Conservation (phyloP, 2,797 vertebrate species). For the Malacoctenus gilli region DNA sequence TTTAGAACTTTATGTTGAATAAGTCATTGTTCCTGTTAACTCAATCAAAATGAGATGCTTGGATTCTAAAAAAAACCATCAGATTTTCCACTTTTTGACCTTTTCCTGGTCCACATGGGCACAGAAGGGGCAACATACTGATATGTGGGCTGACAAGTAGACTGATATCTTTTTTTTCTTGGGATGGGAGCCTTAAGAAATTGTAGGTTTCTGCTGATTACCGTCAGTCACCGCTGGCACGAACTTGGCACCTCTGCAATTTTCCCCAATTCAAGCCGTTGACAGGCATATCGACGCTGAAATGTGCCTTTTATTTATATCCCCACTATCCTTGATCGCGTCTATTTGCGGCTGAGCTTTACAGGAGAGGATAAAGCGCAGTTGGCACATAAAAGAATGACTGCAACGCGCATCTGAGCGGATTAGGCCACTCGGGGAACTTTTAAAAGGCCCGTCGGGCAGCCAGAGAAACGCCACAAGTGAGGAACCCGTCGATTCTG, state of each 20-base stretch:
- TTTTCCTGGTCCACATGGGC: neutral
- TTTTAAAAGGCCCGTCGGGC: constrained; percentile 47
- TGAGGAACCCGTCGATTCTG: constrained; percentile 15
- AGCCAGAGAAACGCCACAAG: constrained; percentile 15
- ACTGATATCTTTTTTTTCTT: constrained; percentile 10
- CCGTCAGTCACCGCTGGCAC: neutral
- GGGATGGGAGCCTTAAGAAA: too few relatives aligned
- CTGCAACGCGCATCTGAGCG: constrained; percentile 33
- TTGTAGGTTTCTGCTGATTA: neutral
- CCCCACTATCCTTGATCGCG: constrained; percentile 13
- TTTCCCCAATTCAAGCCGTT: constrained; percentile 5
- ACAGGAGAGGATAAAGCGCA: constrained; percentile 20
- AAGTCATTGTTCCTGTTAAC: too few relatives aligned
- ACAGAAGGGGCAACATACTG: neutral
- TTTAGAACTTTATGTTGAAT: too few relatives aligned
- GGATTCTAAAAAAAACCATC: neutral
- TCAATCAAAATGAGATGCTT: neutral
- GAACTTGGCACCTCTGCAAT: constrained; percentile 9
- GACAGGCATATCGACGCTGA: constrained; percentile 5
- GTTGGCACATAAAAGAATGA: constrained; percentile 26
- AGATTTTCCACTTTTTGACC: neutral
- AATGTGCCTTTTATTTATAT: constrained; percentile 33
- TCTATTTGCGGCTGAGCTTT: constrained; percentile 56
- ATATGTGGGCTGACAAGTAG: neutral
- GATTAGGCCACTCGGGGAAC: constrained; percentile 53